These are phyloP conservation scores for Eupithecia tripunctaria DNA, from an alignment of 2,888 invertebrate genomes.

Conservation along the genomic window DNA sequence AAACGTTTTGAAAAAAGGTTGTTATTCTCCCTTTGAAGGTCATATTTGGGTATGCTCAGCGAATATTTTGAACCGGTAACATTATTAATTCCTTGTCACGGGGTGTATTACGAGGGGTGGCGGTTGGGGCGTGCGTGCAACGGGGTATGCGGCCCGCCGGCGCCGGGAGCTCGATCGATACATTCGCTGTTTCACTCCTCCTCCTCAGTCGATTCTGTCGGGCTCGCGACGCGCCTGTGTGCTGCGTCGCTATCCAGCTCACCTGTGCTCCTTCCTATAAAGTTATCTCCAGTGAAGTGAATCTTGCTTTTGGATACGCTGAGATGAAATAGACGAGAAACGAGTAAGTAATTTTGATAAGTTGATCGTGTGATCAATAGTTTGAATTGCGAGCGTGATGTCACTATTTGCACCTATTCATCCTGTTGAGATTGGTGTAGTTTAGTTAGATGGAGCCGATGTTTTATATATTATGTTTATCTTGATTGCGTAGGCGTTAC, in stretches of 20 bases:
- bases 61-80: constrained; percentile 31
- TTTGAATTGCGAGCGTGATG: constrained; percentile 58
- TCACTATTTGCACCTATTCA: constrained; percentile 54
- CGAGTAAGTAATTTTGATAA: constrained; percentile 53
- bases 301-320: constrained; percentile 59
- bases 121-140: constrained; percentile 75
- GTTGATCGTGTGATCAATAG: constrained; percentile 62
- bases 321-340: constrained; percentile 74
- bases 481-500: constrained; percentile 22
- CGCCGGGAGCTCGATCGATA: constrained; percentile 81
- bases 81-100: constrained; percentile 53
- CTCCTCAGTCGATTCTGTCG: constrained; percentile 63
- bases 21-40: constrained; percentile 26
- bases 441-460: neutral
- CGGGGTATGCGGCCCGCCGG: constrained; percentile 81
- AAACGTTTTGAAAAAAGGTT: neutral
- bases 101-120: constrained; percentile 65
- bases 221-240: constrained; percentile 69
- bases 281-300: constrained; percentile 59
- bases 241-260: constrained; percentile 49
- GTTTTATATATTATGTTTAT: neutral
- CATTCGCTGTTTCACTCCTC: constrained; percentile 57
- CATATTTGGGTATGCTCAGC: constrained; percentile 24
- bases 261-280: constrained; percentile 56
- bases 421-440: constrained; percentile 12